Percentiles rank a stretch among this genome's conserved stretches.
These are phyloP conservation scores for Temnothorax longispinosus DNA, from an alignment of 1,140 invertebrate genomes.

Conservation along the genomic window DNA sequence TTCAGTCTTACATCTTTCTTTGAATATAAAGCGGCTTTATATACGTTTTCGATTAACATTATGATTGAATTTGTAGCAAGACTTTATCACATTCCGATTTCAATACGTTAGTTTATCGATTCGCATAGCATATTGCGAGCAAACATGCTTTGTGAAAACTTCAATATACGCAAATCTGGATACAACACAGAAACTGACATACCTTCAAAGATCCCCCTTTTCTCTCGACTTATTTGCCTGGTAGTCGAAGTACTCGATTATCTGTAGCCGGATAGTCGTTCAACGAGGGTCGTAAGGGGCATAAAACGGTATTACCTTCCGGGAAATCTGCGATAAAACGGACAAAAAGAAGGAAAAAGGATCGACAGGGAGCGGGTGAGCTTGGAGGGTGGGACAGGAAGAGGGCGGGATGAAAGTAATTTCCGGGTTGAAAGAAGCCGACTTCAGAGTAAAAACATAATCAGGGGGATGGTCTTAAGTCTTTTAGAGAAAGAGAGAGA, in stretches of 20 bases:
- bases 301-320: constrained; percentile 71
- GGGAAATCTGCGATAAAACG: constrained; percentile 62
- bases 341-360: constrained; percentile 44
- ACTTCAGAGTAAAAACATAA: constrained; percentile 76
- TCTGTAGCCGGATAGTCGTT: constrained; percentile 67
- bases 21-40: not conserved
- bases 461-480: constrained; percentile 74
- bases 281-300: constrained; percentile 60
- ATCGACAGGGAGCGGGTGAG: constrained; percentile 22
- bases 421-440: constrained; percentile 75
- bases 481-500: constrained; percentile 52
- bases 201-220: constrained; percentile 29
- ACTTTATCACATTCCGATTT: constrained; percentile 27
- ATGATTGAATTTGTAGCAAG: constrained; percentile 6
- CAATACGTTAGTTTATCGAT: constrained; percentile 39
- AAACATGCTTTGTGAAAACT: constrained; percentile 44
- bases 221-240: constrained; percentile 61
- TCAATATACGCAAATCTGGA: constrained; percentile 50
- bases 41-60: constrained; percentile 37
- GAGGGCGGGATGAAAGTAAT: constrained; percentile 72
- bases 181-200: constrained; percentile 31
- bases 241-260: constrained; percentile 69
- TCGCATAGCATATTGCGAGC: constrained; percentile 13
- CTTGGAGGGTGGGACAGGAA: constrained; percentile 31
- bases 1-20: constrained; percentile 6